Evolutionary conservation across 2,888 invertebrate species (phyloP).

Genomic region (Erannis defoliaria): DNA sequence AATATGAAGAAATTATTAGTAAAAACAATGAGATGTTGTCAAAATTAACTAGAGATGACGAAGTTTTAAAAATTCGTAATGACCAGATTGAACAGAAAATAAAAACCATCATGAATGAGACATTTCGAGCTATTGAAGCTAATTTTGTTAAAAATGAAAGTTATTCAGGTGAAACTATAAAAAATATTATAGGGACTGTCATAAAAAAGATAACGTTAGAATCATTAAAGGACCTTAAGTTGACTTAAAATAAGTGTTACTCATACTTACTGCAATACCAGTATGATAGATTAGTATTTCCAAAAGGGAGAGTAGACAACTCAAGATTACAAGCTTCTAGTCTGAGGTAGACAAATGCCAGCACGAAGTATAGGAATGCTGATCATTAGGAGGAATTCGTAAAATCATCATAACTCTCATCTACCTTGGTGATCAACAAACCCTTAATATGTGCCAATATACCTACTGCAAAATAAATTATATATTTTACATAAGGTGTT

Average conservation of each 20-base stretch:
- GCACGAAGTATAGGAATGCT: too few species aligned
- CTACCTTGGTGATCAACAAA: too few species aligned
- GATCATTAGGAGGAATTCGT: too few species aligned
- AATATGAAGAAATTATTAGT: conserved; percentile 50
- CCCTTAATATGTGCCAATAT: too few species aligned
- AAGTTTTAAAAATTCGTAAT: conserved; percentile 33
- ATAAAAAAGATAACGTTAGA: conserved; percentile 74
- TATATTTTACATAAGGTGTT: too few species aligned
- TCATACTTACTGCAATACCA: too few species aligned
- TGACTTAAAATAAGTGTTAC: too few species aligned
- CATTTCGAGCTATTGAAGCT: conserved; percentile 67
- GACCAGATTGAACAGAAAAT: conserved; percentile 56
- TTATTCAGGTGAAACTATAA: conserved; percentile 69
- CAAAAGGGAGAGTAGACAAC: too few species aligned
- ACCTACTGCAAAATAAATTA: too few species aligned
- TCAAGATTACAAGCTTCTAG: too few species aligned
- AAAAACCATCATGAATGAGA: conserved; percentile 77
- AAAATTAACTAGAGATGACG: conserved; percentile 29
- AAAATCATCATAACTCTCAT: too few species aligned
- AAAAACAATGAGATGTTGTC: conserved; percentile 49
- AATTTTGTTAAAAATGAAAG: conserved; percentile 64
- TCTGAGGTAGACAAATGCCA: too few species aligned
- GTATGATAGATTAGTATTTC: not conserved
- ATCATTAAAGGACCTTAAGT: conserved; percentile 55
- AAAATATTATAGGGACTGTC: conserved; percentile 64